Conservation (phyloP, 1,140 invertebrate species). For the Procambarus clarkii region DNA sequence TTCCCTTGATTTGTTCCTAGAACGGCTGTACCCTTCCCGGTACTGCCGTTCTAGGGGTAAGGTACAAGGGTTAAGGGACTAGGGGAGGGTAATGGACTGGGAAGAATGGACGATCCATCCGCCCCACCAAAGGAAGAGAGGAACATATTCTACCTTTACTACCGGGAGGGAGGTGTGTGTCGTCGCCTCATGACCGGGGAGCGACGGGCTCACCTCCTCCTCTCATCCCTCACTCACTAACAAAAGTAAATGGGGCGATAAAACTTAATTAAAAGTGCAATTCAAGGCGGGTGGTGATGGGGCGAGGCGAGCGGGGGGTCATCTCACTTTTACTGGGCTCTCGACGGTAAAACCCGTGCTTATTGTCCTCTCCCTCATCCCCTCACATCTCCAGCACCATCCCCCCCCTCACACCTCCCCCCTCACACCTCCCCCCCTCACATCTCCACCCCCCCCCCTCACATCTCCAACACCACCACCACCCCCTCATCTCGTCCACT, state of each 20-base stretch:
- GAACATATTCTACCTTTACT: neutral
- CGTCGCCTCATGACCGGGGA: too few relatives aligned
- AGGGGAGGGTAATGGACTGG: too few relatives aligned
- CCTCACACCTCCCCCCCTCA: too few relatives aligned
- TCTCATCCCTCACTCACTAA: constrained; percentile 23
- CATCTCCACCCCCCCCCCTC: too few relatives aligned
- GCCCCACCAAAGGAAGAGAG: neutral
- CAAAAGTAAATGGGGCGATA: constrained; percentile 19
- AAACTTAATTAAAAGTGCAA: constrained; percentile 43
- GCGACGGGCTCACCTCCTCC: neutral
- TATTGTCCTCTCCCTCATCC: neutral
- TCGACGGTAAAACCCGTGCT: neutral
- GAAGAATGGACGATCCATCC: neutral
- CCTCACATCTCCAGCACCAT: neutral
- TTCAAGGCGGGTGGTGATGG: constrained; percentile 17
- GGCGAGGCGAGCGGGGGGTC: neutral
- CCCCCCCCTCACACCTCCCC: too few relatives aligned
- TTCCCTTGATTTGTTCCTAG: too few relatives aligned
- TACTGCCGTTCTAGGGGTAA: too few relatives aligned
- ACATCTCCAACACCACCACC: too few relatives aligned
- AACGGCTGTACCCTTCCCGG: too few relatives aligned
- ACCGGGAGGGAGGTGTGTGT: neutral
- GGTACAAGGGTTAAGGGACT: too few relatives aligned
- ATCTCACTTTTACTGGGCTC: constrained; percentile 11
- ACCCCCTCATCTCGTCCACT: too few relatives aligned